These are phyloP conservation scores for Diadophis punctatus DNA, from an alignment of 2,113 vertebrate species.

Conservation along the genomic window DNA sequence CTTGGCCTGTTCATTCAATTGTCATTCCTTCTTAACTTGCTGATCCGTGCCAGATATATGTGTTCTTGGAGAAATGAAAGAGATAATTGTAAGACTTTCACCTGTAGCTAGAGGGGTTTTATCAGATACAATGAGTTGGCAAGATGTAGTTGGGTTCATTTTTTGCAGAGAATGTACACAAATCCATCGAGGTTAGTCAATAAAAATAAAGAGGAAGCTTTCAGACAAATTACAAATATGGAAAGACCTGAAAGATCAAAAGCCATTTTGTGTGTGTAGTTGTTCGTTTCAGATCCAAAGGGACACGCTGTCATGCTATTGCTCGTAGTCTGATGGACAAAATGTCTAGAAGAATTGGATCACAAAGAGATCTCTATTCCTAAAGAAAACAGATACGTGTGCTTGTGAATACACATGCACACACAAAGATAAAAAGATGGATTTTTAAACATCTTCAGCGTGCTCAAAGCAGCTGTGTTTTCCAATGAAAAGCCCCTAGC, in stretches of 20 bases:
- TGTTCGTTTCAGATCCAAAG: constrained; percentile 40
- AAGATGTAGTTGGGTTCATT: not conserved
- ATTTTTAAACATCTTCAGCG: not conserved
- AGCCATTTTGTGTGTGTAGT: constrained; percentile 36
- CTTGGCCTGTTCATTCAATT: constrained; percentile 3
- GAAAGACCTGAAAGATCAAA: constrained; percentile 39
- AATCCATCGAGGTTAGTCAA: constrained; percentile 14
- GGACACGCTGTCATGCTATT: constrained; percentile 55
- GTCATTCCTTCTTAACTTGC: not conserved
- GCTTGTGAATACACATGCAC: constrained; percentile 4
- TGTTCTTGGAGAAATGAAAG: not conserved
- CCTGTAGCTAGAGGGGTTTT: not conserved
- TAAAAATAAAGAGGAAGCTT: constrained; percentile 11
- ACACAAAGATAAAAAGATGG: not conserved
- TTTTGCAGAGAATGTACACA: not conserved
- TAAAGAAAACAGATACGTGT: constrained; percentile 46
- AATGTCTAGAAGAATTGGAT: constrained; percentile 59
- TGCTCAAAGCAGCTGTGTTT: constrained; percentile 38
- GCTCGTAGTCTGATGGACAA: constrained; percentile 55
- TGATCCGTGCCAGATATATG: not conserved
- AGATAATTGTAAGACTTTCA: not conserved
- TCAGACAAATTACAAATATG: constrained; percentile 25
- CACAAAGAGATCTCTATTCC: constrained; percentile 61
- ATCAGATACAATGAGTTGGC: not conserved
- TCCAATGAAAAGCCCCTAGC: constrained; percentile 61